These are phyloP conservation scores for Anagyrus pseudococci DNA, from an alignment of 2,888 invertebrate species.

Conservation along the genomic window DNA sequence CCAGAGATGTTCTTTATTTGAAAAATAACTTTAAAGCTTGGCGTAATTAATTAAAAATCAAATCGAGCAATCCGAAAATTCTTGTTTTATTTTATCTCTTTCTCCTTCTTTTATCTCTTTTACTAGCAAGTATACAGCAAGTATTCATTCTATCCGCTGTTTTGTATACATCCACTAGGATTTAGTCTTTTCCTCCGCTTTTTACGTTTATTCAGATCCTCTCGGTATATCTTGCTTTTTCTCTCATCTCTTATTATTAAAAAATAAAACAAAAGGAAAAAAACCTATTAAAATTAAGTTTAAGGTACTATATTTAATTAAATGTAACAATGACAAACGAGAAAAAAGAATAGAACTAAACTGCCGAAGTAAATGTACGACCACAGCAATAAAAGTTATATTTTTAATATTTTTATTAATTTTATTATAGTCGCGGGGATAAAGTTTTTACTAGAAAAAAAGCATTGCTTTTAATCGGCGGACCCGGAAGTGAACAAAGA, in stretches of 20 bases:
- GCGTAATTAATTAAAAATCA: too few species aligned
- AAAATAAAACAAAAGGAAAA: neutral
- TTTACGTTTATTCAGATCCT: constrained; percentile 15
- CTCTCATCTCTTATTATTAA: constrained; percentile 6
- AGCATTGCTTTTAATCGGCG: constrained; percentile 18
- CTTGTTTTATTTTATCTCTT: neutral
- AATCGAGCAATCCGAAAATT: neutral
- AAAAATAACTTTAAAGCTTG: neutral
- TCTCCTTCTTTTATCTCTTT: neutral
- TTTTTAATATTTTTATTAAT: neutral
- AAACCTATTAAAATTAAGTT: neutral
- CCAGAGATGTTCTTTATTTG: neutral
- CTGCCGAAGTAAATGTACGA: neutral
- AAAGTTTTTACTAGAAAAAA: too few species aligned
- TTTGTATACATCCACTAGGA: constrained; percentile 16
- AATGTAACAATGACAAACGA: too few species aligned
- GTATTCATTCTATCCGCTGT: constrained; percentile 17
- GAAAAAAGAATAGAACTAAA: too few species aligned
- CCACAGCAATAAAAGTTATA: neutral
- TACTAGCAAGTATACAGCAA: neutral
- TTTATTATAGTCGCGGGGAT: too few species aligned
- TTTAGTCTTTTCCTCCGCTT: neutral
- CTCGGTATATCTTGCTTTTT: neutral
- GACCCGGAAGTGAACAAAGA: constrained; percentile 35
- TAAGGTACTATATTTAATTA: too few species aligned